Evolutionary conservation across 1,140 invertebrate species (phyloP).

Genomic region (Linepithema humile): DNA sequence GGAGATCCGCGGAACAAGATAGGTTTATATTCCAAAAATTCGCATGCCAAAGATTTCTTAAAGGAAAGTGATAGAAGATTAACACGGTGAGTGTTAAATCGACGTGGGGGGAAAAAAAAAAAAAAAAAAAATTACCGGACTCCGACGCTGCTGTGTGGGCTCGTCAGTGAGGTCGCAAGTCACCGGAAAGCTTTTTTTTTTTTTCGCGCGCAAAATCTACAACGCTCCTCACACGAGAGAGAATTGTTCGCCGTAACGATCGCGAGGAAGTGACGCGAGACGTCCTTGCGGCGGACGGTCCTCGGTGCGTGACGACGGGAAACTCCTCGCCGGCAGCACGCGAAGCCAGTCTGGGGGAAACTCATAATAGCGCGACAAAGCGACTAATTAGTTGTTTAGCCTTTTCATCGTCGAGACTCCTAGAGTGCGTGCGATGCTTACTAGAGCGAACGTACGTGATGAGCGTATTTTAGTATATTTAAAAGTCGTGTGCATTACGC

Average conservation of each 20-base stretch:
- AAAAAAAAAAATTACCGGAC: conserved; percentile 11
- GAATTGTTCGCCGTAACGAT: not conserved
- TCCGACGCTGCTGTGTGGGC: conserved; percentile 6
- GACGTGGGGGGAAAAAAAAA: no score
- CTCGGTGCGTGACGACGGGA: conserved; percentile 14
- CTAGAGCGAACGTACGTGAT: conserved; percentile 67
- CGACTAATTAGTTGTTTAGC: conserved; percentile 73
- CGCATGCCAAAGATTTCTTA: conserved; percentile 43
- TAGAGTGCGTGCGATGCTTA: conserved; percentile 74
- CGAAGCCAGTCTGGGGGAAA: conserved; percentile 46
- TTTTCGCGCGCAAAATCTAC: not conserved
- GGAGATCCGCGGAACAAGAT: conserved; percentile 9
- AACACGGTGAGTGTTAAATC: not conserved
- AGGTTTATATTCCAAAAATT: conserved; percentile 19
- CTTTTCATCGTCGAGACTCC: conserved; percentile 74
- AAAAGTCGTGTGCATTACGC: conserved; percentile 70
- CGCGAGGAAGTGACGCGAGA: conserved; percentile 6
- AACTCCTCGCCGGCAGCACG: not conserved
- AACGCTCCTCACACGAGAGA: not conserved
- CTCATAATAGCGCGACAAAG: conserved; percentile 67
- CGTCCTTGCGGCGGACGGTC: conserved; percentile 6
- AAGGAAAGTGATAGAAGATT: conserved; percentile 8
- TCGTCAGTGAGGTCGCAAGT: not conserved
- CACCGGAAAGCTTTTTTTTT: not conserved
- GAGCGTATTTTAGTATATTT: conserved; percentile 68